Evolutionary conservation across 2,888 invertebrate genomes (phyloP).

Genomic region (Ditylenchus weischeri): DNA sequence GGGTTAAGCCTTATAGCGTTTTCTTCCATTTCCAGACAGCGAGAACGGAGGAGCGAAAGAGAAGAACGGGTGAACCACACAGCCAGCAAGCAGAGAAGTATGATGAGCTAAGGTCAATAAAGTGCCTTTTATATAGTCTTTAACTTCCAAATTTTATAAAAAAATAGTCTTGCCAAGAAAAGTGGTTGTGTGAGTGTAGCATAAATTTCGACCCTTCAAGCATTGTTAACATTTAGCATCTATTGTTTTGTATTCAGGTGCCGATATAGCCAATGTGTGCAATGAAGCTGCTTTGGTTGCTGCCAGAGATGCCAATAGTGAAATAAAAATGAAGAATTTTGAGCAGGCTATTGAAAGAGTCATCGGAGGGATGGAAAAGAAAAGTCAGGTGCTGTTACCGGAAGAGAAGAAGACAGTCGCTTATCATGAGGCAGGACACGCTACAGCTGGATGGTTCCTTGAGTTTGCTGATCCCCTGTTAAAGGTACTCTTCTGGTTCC

Average conservation of each 20-base stretch:
- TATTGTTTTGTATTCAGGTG: constrained; percentile 65
- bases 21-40: no score
- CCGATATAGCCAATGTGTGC: constrained; percentile 98
- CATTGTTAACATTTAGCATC: not conserved
- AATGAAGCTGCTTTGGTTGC: constrained; percentile 99
- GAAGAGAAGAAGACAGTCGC: constrained; percentile 97
- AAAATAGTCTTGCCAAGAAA: no score
- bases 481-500: constrained; percentile 69
- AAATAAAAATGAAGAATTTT: constrained; percentile 84
- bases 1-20: no score
- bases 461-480: constrained; percentile 89
- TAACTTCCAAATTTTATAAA: no score
- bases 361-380: constrained; percentile 72
- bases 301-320: constrained; percentile 79
- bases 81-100: no score
- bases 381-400: constrained; percentile 77
- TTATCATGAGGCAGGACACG: constrained; percentile 98
- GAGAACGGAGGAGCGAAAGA: no score
- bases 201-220: no score
- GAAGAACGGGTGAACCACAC: no score
- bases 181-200: no score
- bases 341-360: constrained; percentile 98
- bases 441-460: constrained; percentile 96
- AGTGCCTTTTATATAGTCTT: no score
- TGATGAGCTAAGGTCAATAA: no score